Evolutionary conservation across 92 coral and sea anemone genomes (phyloP), one percentile per base, ranked within the genome.

Genomic region (Anthopleura xanthogrammica): DNA sequence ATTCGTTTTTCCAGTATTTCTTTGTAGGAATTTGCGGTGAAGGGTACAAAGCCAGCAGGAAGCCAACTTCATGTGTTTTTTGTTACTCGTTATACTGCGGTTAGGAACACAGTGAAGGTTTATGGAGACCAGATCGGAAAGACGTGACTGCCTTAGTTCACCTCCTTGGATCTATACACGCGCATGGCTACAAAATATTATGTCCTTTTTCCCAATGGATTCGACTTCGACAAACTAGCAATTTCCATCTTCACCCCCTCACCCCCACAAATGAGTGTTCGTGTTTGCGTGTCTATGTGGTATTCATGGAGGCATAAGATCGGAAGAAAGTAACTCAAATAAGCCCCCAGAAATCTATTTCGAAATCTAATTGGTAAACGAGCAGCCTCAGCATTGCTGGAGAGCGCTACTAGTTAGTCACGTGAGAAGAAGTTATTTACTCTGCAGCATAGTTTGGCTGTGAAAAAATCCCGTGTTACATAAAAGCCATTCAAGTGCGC

Each of bases 51-150:
- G 74, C 17, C 41, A 16, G 74, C 74, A 68, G 74, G 74, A 68
- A 68, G 42, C 74, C 14, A 68, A 36, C 74, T 36, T 7, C 74
- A 14, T 68, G 74, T 16, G 42, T 16, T 68, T 29, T 68, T 68
- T 13, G 41, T 68, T 68, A 68, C 41, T 68, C 74, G 42, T 68
- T 68, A 11, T 2, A 36, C 41, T 36, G 74, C 42, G 74, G 74
- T 68, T 12, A 68, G 42, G 74, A 68, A 62, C 29, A 22, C 17
- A 22, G 70, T 19, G 29, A 62, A 3, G 29, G 74, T 42, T 29
- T 24, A 68, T 68, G 74, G 42, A 68, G 9, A 29, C 74, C 74
- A 68, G 16, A 68, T 36, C 42, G 74, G 74, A 68, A 68, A 68
- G 74, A 68, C 74, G 74, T 68, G 74, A 68, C 74, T 23, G 2